Percentiles rank a stretch among this genome's conserved stretches.
Evolutionary conservation across 1,140 invertebrate species (phyloP).

Genomic region (Brachionus rubens): DNA sequence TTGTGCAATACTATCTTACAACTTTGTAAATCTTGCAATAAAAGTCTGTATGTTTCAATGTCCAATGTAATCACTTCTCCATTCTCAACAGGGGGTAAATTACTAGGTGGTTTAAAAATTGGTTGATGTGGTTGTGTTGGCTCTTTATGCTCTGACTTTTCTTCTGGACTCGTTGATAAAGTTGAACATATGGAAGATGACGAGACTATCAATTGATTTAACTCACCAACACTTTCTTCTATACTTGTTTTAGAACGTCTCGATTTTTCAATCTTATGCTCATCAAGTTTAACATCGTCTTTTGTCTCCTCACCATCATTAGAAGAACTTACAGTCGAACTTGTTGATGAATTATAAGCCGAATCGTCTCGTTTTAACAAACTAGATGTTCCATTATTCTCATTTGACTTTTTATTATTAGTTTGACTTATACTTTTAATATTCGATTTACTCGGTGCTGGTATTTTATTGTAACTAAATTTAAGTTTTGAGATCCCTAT

Average conservation of each 20-base stretch:
- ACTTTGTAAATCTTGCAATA: slow-evolving; percentile 29
- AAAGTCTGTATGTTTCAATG: not conserved
- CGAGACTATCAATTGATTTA: slow-evolving; percentile 20
- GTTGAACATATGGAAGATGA: slow-evolving; percentile 5
- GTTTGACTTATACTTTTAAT: not conserved
- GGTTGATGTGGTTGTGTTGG: not conserved
- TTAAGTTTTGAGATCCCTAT: not conserved
- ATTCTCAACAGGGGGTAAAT: slow-evolving; percentile 21
- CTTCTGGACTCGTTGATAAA: not conserved
- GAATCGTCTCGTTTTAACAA: slow-evolving; percentile 19
- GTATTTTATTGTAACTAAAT: slow-evolving; percentile 27
- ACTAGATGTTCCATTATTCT: not conserved
- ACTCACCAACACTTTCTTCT: slow-evolving; percentile 5
- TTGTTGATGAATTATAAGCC: slow-evolving; percentile 19
- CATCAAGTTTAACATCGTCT: not conserved
- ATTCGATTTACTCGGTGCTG: not conserved
- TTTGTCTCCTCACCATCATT: not conserved
- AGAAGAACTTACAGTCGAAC: slow-evolving; percentile 13
- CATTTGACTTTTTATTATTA: not conserved
- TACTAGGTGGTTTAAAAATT: not conserved
- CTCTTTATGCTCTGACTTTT: not conserved
- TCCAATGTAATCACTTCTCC: not conserved
- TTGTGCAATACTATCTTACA: slow-evolving; percentile 23
- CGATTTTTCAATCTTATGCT: not conserved
- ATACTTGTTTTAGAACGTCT: not conserved